Percentiles rank a stretch among this genome's conserved stretches.
phyloP scores from a whole-genome alignment of 1,140 invertebrate species.

The Rhagoletis zephyria region DNA sequence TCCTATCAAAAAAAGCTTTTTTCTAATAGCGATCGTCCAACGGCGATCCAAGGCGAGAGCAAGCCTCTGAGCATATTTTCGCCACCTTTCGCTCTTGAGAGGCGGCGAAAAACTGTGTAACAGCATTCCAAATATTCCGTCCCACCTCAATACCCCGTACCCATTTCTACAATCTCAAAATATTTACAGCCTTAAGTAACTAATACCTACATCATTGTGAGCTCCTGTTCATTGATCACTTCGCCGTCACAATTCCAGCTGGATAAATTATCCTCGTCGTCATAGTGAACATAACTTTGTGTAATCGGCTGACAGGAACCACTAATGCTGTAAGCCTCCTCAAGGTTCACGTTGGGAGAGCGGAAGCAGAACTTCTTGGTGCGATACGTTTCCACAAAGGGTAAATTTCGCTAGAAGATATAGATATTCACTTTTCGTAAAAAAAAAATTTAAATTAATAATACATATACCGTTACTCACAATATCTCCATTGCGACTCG shows the following conservation, averaged over 20 bases:
- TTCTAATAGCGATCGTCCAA: too few relatives aligned
- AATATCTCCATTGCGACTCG: slow-evolving; percentile 77
- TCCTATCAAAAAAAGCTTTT: too few relatives aligned
- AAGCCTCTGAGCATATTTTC: too few relatives aligned
- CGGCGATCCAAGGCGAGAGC: too few relatives aligned
- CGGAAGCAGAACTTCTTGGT: slow-evolving; percentile 84
- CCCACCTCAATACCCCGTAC: too few relatives aligned
- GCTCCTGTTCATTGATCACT: slow-evolving; percentile 79
- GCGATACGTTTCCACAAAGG: slow-evolving; percentile 85
- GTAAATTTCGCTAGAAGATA: slow-evolving; percentile 77
- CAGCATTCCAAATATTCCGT: too few relatives aligned
- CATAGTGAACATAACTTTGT: slow-evolving; percentile 56
- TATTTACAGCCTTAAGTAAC: background rate
- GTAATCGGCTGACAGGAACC: slow-evolving; percentile 68
- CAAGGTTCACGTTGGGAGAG: slow-evolving; percentile 70
- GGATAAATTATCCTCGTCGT: slow-evolving; percentile 71
- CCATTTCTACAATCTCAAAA: too few relatives aligned
- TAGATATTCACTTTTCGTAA: too few relatives aligned
- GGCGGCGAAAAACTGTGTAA: too few relatives aligned
- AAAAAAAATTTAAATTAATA: background rate
- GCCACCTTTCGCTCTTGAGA: too few relatives aligned
- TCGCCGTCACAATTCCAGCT: slow-evolving; percentile 93
- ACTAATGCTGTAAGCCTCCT: slow-evolving; percentile 66
- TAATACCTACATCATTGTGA: slow-evolving; percentile 79
- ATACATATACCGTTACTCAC: slow-evolving; percentile 72